Base-by-base conservation (phyloP, 2,888 invertebrate genomes). In the Metellina segmentata region DNA sequence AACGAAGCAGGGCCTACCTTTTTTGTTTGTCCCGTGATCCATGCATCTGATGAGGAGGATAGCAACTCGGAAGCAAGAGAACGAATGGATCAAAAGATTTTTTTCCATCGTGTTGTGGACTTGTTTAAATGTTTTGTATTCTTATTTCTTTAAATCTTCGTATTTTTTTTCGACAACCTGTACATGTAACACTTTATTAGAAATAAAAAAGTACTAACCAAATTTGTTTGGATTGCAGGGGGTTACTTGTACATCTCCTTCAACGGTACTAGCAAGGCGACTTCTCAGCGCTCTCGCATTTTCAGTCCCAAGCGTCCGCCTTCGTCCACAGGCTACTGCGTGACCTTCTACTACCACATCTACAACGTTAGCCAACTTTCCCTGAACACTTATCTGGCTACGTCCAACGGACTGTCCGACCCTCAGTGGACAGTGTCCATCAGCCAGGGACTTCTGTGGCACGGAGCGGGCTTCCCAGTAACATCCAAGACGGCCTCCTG, bases 301-400 rank as follows among this genome's bases (percentile, higher is more conserved):
- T 89, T 77, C 78, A 92, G 81, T 19, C 85, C 89, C 5, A 86
- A 79, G n/a, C 82, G 81, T 11, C 71, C 74, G 0, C 51, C 88
- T 1, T 51, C 91, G 4, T 69, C 81, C 11, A 48, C 69, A 0
- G 74, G 74, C 6, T 82, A 83, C 19, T 93, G 93, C 19, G 90
- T 93, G 16, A 88, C 85, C 1, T 93, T 93, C 81, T 93, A 89
- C 19, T 93, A 93, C 61, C 93, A 92, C 79, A 88, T 93, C 70
- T 82, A 92, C 70, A 90, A 90, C 52, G 75, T 90, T 7, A 92
- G 88, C n/a, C 88, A 81, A 69, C 71, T 92, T 7, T 49, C 85
- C 0, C 49, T 93, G 6, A 91, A 90, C 52, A 70, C 85, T 7
- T 91, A 89, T 19, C 11, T 90, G 4, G 52, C 87, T 0, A 93